Evolutionary conservation across 2,888 invertebrate species (phyloP), one percentile per base, ranked within the genome.

Genomic region (Tenthredo scrophulariae): DNA sequence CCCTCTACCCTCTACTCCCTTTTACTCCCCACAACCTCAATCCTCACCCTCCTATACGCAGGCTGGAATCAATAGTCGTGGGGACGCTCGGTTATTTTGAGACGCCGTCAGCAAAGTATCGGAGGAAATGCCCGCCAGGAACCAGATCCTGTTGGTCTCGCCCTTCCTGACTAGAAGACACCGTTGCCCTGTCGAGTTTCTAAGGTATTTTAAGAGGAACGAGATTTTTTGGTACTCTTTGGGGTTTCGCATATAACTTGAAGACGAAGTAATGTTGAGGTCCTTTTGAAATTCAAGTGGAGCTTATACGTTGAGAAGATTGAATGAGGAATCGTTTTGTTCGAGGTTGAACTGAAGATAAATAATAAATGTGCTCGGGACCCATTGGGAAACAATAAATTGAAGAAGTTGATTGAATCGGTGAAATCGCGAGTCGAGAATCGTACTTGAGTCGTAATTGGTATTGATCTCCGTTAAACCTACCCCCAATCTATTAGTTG

Each of bases 31-130:
- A 40, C 80, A 62, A 80, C 80, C 80, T 43, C 67, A 29, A 83
- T 29, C 83, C 83, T 65, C 83, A 70, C 70, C 83, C 43, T 65
- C 65, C 62, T 82, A 62, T 40, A 80, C 80, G 80, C 83, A 62
- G 70, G 67, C 83, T 83, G 46, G 83, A 83, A 83, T 83, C 83
- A 83, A 83, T 83, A 83, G 83, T 83, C 83, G 67, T 70, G 65
- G 50, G 67, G 83, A 83, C 83, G 83, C 67, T 43, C 67, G 83
- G 83, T 83, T 83, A 83, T 67, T 83, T 83, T 83, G 67, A 83
- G 83, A 83, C 83, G 70, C 83, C 46, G 67, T 65, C 83, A 70
- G 83, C 67, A 83, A 67, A 83, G 83, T 83, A 83, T 83, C 83
- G 83, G n/a, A 70, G 40, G 83, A 83, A 83, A 83, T 83, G 33